These are phyloP conservation scores for Parnassius apollo DNA, from an alignment of 2,888 invertebrate species.

Conservation along the genomic window DNA sequence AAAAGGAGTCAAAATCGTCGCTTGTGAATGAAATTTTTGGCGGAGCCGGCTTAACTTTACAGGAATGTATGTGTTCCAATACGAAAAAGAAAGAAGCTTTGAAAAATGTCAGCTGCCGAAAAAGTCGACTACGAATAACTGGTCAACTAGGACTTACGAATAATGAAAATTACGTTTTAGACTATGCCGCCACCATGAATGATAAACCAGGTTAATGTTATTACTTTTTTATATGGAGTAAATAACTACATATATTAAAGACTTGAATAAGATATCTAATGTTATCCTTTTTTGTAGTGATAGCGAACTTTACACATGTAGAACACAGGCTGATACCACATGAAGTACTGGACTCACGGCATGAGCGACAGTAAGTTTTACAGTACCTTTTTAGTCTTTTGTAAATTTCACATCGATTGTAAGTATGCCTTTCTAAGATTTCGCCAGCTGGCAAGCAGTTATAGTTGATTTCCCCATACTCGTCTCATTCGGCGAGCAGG, in stretches of 20 bases:
- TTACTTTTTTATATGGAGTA: neutral
- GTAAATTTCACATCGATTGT: neutral
- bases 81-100: slow-evolving; percentile 18
- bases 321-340: slow-evolving; percentile 12
- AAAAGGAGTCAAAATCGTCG: slow-evolving; percentile 16
- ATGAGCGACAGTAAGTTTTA: slow-evolving; percentile 17
- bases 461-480: too few species aligned
- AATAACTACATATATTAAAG: neutral
- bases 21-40: slow-evolving; percentile 25
- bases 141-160: slow-evolving; percentile 58
- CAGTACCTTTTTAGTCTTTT: neutral
- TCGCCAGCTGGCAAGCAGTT: too few species aligned
- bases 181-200: slow-evolving; percentile 60
- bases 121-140: slow-evolving; percentile 53
- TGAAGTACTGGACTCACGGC: neutral
- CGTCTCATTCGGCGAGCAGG: too few species aligned
- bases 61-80: slow-evolving; percentile 32
- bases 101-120: slow-evolving; percentile 29
- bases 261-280: neutral
- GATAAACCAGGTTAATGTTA: slow-evolving; percentile 50
- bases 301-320: slow-evolving; percentile 14
- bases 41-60: slow-evolving; percentile 18
- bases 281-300: slow-evolving; percentile 9
- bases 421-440: too few species aligned
- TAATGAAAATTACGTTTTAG: slow-evolving; percentile 57